Base-by-base conservation (phyloP, 2,888 invertebrate genomes). In the Lithophane semibrunnea region DNA sequence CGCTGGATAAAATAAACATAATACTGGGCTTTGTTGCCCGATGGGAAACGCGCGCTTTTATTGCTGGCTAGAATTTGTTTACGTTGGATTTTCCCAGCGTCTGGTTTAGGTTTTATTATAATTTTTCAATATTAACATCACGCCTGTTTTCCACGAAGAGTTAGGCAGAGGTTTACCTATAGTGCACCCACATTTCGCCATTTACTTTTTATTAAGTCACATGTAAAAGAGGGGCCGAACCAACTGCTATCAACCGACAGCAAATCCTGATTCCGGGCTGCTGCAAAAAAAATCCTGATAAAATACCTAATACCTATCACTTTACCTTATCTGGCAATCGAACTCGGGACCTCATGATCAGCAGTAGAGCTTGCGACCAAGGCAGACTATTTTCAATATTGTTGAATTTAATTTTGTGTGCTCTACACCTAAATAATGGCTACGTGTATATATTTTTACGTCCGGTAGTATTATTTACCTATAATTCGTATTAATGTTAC, bases 1-100 rank as follows among this genome's bases (percentile, higher is more conserved):
- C 71, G 75, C 56, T 77, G 81, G n/a, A 83, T 88, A 88, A 88
- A 85, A 87, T 88, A 88, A 87, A 88, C 74, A 88, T 85, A 88
- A 85, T 83, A 76, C 73, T 56, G 13, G 54, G 66, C 79, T 85
- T 83, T 85, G 88, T 87, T 49, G 47, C 67, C 29, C 44, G 69
- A 42, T 83, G 65, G 13, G 68, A 72, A 86, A 37, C 49, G 52
- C 18, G 70, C 56, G 54, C 52, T 71, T 37, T 77, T 83, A 60
- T 60, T 56, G 58, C 52, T 66, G 18, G 29, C 9, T 49, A 47
- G 47, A 66, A 66, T 69, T 61, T 65, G 72, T 73, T 83, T 75
- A 63, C 61, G 18, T 68, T 42, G 13, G 8, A 52, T 72, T 65
- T 76, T 69, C 52, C 42, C 56, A 42, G 29, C 16, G 24, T 65